Base-by-base conservation (phyloP, 2,113 vertebrate genomes). In the Thalassoma bifasciatum region DNA sequence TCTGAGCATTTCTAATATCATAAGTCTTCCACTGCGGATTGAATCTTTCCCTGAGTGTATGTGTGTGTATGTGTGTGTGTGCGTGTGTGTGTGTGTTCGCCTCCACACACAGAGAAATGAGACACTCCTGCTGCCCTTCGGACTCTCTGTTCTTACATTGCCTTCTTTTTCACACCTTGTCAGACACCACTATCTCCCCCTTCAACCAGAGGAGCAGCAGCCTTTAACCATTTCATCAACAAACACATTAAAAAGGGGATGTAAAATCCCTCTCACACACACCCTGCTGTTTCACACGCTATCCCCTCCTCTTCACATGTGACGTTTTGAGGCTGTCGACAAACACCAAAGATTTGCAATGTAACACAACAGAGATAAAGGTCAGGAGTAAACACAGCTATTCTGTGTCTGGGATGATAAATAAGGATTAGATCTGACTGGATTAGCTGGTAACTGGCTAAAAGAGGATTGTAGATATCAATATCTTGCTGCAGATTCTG, bases 141-240 rank as follows among this genome's bases (percentile, higher is more conserved):
- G 84, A 81, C 83, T 71, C 71, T 49, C 75, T 34, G 56, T 70
- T 85, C 84, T 65, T 81, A 56, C 77, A 10, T 67, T 44, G 42
- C 75, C 81, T 82, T 56, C 68, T 87, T 81, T 86, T 72, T 91
- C 86, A 89, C 88, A 88, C 82, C 84, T 84, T 91, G 89, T 91
- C 89, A 89, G 81, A 91, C 77, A 79, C 58, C 72, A 80, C 79
- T 71, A 61, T 75, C 69, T 82, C 77, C 53, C 76, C 37, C 59
- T 66, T 79, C 19, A 51, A 44, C 66, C 66, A 51, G 40, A 67
- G 52, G 52, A 68, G 14, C 65, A 64, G 44, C 66, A 61, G 68
- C 78, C 73, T 62, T 85, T 84, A 89, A 81, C 80, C 79, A 85
- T 64, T 84, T 84, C 79, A 34, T 50, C 69, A 42, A n/a, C 78